Conservation (phyloP, 2,888 invertebrate species). For the Oegoconia quadripuncta region DNA sequence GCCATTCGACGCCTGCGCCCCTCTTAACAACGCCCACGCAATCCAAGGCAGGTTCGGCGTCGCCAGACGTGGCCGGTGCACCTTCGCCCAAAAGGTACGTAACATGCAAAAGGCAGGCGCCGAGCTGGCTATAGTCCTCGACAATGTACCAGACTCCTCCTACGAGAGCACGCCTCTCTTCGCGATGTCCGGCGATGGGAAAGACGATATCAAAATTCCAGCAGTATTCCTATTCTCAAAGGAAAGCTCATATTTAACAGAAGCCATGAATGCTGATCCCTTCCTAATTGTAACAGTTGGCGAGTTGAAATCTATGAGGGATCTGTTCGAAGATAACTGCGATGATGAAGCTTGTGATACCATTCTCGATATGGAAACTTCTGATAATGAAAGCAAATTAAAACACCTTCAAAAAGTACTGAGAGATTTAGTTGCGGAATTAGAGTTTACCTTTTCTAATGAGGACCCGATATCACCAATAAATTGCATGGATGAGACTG, state of each 20-base stretch:
- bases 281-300: constrained; percentile 78
- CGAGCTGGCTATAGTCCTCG: constrained; percentile 90
- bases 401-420: constrained; percentile 69
- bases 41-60: constrained; percentile 88
- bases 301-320: constrained; percentile 61
- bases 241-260: constrained; percentile 85
- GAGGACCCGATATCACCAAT: constrained; percentile 34
- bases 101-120: constrained; percentile 90
- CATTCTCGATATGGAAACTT: constrained; percentile 24
- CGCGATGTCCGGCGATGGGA: constrained; percentile 97
- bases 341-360: constrained; percentile 44
- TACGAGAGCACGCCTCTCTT: constrained; percentile 90
- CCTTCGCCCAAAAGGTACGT: constrained; percentile 96
- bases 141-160: constrained; percentile 88
- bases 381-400: constrained; percentile 39
- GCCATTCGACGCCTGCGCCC: constrained; percentile 84
- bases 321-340: constrained; percentile 39
- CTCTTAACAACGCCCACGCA: constrained; percentile 76
- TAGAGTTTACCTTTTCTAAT: constrained; percentile 50
- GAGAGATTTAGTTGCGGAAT: constrained; percentile 57
- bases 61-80: constrained; percentile 95
- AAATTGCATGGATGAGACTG: constrained; percentile 22
- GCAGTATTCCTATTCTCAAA: constrained; percentile 92
- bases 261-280: constrained; percentile 77
- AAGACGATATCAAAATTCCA: constrained; percentile 91